These are phyloP conservation scores for Micromys minutus DNA, from an alignment of 2,113 vertebrate species.

Conservation along the genomic window DNA sequence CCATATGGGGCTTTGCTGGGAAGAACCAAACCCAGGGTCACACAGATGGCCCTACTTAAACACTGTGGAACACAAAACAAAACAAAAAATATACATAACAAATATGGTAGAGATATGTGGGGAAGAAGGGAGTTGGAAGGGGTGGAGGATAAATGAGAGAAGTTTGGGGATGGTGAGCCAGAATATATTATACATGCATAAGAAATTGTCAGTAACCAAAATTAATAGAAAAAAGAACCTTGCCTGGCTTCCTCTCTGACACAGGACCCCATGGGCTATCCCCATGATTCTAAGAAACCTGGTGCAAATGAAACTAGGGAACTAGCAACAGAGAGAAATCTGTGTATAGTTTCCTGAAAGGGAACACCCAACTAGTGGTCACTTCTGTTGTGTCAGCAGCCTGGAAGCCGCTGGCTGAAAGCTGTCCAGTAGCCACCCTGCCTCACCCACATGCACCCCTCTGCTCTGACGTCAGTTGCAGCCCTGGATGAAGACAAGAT, in stretches of 20 bases:
- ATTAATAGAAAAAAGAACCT: not conserved
- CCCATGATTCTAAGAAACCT: not conserved
- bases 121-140: not conserved
- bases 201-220: not conserved
- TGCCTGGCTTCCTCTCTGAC: not conserved
- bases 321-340: not conserved
- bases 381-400: not conserved
- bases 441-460: not conserved
- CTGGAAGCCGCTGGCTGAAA: too few species aligned
- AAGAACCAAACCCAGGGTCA: not conserved
- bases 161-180: not conserved
- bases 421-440: not conserved
- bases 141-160: not conserved
- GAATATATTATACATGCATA: not conserved
- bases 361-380: not conserved
- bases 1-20: too few species aligned
- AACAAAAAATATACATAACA: not conserved
- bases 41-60: not conserved
- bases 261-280: not conserved
- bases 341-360: not conserved
- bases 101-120: not conserved
- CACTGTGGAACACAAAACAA: not conserved
- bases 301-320: not conserved
- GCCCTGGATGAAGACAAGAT: not conserved
- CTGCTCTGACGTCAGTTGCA: not conserved